These are phyloP conservation scores for Salmo trutta DNA, from an alignment of 2,797 vertebrate species.

Conservation along the genomic window DNA sequence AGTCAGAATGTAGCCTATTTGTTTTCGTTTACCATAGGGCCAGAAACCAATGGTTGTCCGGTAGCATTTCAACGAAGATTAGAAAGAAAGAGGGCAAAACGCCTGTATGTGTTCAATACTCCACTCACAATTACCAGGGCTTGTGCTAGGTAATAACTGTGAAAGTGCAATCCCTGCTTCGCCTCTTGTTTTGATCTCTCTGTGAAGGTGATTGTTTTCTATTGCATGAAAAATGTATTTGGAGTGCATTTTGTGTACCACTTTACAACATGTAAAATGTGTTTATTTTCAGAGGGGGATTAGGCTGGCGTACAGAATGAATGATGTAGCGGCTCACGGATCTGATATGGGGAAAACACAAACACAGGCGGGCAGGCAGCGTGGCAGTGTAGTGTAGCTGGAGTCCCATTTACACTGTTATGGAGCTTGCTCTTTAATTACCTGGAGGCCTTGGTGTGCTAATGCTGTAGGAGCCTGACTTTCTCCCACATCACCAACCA, in stretches of 20 bases:
- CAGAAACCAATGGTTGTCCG: neutral
- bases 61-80: constrained; percentile 26
- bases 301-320: constrained; percentile 19
- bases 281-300: constrained; percentile 31
- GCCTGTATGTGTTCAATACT: constrained; percentile 13
- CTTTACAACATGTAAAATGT: constrained; percentile 43
- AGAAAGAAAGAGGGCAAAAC: constrained; percentile 3
- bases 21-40: neutral
- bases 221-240: constrained; percentile 50
- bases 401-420: constrained; percentile 2
- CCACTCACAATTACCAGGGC: constrained; percentile 16
- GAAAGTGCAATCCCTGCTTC: constrained; percentile 28
- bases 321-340: constrained; percentile 22
- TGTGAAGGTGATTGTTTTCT: constrained; percentile 30
- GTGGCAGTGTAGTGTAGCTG: constrained; percentile 9
- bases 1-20: neutral
- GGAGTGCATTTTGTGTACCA: constrained; percentile 44
- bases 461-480: constrained; percentile 12
- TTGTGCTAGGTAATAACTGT: constrained; percentile 32
- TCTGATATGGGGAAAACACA: constrained; percentile 27
- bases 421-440: constrained; percentile 37
- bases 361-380: neutral
- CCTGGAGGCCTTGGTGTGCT: constrained; percentile 30
- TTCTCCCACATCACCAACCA: constrained; percentile 8
- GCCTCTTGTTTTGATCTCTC: constrained; percentile 25